Base-by-base conservation (phyloP, 1,140 invertebrate genomes). In the Drosophila rufa region DNA sequence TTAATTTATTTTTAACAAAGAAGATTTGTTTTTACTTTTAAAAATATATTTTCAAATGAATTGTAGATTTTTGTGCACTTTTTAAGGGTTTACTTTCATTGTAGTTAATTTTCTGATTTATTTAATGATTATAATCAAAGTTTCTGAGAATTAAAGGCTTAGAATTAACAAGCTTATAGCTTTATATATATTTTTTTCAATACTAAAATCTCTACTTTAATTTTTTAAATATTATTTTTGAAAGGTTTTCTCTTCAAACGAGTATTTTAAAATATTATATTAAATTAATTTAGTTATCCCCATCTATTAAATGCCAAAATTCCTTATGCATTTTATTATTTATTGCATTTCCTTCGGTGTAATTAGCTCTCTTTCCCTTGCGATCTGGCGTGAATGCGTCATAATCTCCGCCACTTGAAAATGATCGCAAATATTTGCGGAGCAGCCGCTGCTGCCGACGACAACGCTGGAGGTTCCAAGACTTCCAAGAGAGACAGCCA, bases 381-480 rank as follows among this genome's bases (percentile, higher is more conserved):
- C 46, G 51, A 57, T 65, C 79, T 87, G 83, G 85, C 86, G 85
- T 90, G 81, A 90, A 90, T 90, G 85, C 85, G 75, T 90, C 85
- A 90, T 90, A 90, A 90, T 90, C 85, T 90, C 80, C 80, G 84
- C 73, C 85, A 90, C 85, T 90, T 82, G 85, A 90, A 90, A 90
- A 85, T 82, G 64, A 81, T 62, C 50, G 79, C 85, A 90, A 90
- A 90, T 90, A 90, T 90, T 90, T 85, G 79, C 48, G 27, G 67
- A 82, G 48, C 62, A 61, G 36, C 79, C 71, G 76, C 48, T 73
- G 78, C 79, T 71, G 76, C 58, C 66, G 74, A 17, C 70, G 71
- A 27, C 53, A 58, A 48, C 57, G 68, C 3, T 40, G 53, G 53
- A 11, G 53, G 53, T 40, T 22, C 53, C 53, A 38, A 15, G 19